These are phyloP conservation scores for Propithecus deckenii DNA, from an alignment of 2,797 vertebrate genomes.

Conservation along the genomic window DNA sequence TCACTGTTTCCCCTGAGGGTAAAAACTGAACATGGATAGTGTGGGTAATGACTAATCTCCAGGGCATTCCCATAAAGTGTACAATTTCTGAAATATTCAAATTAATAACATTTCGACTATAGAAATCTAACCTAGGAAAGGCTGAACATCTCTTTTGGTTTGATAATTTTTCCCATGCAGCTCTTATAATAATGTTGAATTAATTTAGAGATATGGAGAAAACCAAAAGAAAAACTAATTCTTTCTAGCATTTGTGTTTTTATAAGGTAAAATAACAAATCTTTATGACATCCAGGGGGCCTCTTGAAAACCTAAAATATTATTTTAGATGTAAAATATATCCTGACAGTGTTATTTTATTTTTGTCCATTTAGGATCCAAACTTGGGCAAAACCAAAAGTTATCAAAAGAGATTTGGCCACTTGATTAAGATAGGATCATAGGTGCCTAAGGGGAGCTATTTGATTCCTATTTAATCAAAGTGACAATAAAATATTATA, in stretches of 20 bases:
- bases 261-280: conserved; percentile 18
- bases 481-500: background rate
- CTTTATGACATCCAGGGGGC: background rate
- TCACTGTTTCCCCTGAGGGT: background rate
- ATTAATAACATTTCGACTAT: conserved; percentile 35
- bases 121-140: conserved; percentile 13
- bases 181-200: background rate
- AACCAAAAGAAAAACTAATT: background rate
- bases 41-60: background rate
- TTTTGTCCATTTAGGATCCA: background rate
- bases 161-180: background rate
- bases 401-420: background rate
- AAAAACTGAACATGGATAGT: background rate
- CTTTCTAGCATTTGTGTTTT: background rate
- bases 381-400: background rate
- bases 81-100: conserved; percentile 50
- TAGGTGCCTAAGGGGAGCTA: background rate
- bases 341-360: background rate
- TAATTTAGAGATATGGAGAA: background rate
- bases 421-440: background rate
- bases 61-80: background rate
- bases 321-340: background rate
- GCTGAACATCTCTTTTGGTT: background rate
- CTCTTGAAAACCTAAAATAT: background rate
- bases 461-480: background rate